Base-by-base conservation (phyloP, 2,797 vertebrate species). In the Melanotaenia boesemani region DNA sequence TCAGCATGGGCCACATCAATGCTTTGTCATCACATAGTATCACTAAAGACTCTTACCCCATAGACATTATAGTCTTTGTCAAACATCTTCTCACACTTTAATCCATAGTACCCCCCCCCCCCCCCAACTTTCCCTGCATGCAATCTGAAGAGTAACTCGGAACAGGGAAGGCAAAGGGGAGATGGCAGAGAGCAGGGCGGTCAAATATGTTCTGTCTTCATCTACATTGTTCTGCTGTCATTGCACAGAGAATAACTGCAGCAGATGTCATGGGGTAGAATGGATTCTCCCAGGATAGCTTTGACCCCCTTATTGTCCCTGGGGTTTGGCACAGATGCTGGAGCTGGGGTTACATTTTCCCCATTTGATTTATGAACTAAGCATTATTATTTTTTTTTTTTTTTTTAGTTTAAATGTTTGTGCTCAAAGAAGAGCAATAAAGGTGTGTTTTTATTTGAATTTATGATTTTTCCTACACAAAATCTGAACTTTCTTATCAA, bases 251-350 rank as follows among this genome's bases (percentile, higher is more conserved):
- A 84, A 86, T 88, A 84, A 89, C 82, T 81, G 91, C 86, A 80
- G 91, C 91, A 93, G 92, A 94, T 93, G 92, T 92, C 89, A 88
- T 26, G 77, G 72, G 88, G 83, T 87, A 93, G 91, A 89, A 92
- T 88, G 80, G 89, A 85, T 91, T 90, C 87, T 92, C 86, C 63
- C 79, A 80, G 90, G 86, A 88, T 82, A 77, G 60, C 71, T 89
- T 65, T 93, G 92, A 93, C 93, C 91, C 93, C 89, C 87, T 91
- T 88, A 91, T 89, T 79, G 76, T 90, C 93, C 91, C 91, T 66
- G 55, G 91, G 90, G 92, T 78, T 74, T 22, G 75, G 76, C 87
- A 88, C 92, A 94, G 90, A 93, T 93, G 93, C 86, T 63, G n/a
- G 7, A 74, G 70, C 71, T 32, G 55, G 50, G 79, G 85, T 88